Evolutionary conservation across 2,888 invertebrate genomes (phyloP).

Genomic region (Netelia melanura): DNA sequence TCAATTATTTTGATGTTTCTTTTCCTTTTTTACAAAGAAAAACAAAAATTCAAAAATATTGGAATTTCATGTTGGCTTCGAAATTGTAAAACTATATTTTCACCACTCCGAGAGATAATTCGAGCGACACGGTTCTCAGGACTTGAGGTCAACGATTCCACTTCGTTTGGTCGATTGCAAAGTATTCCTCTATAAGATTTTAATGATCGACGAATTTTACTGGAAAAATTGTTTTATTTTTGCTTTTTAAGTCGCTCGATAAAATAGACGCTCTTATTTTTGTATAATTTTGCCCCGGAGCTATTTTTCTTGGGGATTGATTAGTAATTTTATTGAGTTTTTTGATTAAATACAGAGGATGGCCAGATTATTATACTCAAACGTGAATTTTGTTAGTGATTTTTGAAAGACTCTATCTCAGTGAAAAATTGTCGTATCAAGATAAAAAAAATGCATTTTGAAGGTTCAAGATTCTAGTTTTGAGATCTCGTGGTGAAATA

Average conservation of each 20-base stretch:
- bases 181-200: background rate
- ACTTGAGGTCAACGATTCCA: slow-evolving; percentile 17
- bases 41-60: background rate
- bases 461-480: too few relatives aligned
- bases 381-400: too few relatives aligned
- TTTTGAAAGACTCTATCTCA: too few relatives aligned
- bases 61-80: background rate
- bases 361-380: too few relatives aligned
- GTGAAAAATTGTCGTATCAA: too few relatives aligned
- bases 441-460: too few relatives aligned
- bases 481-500: too few relatives aligned
- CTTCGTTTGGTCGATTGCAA: slow-evolving; percentile 1
- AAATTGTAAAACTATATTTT: slow-evolving; percentile 4
- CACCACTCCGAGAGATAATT: background rate
- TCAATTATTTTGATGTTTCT: background rate
- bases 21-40: slow-evolving; percentile 3
- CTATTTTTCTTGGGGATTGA: too few relatives aligned
- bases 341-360: too few relatives aligned
- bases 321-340: too few relatives aligned
- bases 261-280: too few relatives aligned
- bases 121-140: slow-evolving; percentile 39
- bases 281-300: too few relatives aligned
- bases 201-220: background rate
- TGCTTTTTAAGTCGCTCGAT: background rate
- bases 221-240: background rate